These are phyloP conservation scores for Bovichtus diacanthus DNA, from an alignment of 2,797 vertebrate genomes.

Conservation along the genomic window DNA sequence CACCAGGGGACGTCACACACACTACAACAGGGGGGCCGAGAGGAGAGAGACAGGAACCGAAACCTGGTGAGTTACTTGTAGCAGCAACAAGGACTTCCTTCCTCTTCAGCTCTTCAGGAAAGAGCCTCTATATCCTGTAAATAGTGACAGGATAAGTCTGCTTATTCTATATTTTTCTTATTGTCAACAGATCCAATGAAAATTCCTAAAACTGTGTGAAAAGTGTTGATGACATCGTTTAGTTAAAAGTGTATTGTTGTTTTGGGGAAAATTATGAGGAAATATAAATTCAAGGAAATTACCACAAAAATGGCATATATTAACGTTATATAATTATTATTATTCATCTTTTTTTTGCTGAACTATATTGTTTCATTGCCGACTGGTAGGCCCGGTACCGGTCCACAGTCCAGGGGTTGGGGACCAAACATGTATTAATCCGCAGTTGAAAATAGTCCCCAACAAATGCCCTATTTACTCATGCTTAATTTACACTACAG, in stretches of 20 bases:
- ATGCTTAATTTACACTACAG: no score
- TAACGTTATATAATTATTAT: neutral
- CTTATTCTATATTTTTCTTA: conserved; percentile 6
- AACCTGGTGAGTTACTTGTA: conserved; percentile 94
- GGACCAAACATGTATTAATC: no score
- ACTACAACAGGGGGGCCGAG: conserved; percentile 89
- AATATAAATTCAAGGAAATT: neutral
- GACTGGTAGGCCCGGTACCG: neutral
- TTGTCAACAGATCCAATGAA: conserved; percentile 33
- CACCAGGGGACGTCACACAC: conserved; percentile 77
- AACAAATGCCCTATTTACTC: neutral
- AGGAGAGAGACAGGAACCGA: conserved; percentile 90
- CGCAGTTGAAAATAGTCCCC: neutral
- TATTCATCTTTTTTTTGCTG: neutral
- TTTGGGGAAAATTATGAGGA: neutral
- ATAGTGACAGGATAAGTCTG: conserved; percentile 25
- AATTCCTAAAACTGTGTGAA: conserved; percentile 5
- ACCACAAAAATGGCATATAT: neutral
- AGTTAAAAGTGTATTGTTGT: conserved; percentile 5
- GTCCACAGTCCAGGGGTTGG: no score
- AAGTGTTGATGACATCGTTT: neutral
- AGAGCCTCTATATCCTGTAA: conserved; percentile 32
- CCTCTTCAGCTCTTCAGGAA: conserved; percentile 40
- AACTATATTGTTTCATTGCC: conserved; percentile 3
- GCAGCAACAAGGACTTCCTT: conserved; percentile 51